Percentiles rank a stretch among this genome's conserved stretches.
Evolutionary conservation across 2,797 vertebrate genomes (phyloP).

Genomic region (Hyperoplus immaculatus): DNA sequence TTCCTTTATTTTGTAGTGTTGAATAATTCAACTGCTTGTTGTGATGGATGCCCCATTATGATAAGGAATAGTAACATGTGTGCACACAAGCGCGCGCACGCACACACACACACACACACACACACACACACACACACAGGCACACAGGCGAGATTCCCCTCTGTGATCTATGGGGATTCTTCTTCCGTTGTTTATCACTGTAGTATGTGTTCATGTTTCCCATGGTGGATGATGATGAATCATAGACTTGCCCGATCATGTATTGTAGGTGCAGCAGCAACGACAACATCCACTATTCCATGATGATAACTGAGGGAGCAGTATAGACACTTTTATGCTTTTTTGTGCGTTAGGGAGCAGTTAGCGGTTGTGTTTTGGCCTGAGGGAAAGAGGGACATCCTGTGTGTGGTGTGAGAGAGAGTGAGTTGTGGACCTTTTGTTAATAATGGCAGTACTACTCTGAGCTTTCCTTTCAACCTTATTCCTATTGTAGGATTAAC

Average conservation of each 20-base stretch:
- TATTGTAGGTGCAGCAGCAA: conserved; percentile 41
- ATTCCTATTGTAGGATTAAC: not conserved
- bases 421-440: not conserved
- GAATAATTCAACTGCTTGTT: conserved; percentile 80
- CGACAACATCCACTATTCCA: conserved; percentile 44
- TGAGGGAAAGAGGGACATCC: not conserved
- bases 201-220: conserved; percentile 57
- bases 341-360: not conserved
- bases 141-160: conserved; percentile 66
- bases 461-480: not conserved
- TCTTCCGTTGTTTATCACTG: conserved; percentile 79
- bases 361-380: conserved; percentile 1
- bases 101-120: not conserved
- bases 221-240: conserved; percentile 66
- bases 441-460: not conserved
- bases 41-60: conserved; percentile 67
- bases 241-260: conserved; percentile 79
- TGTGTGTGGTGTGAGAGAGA: not conserved
- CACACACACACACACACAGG: conserved; percentile 4
- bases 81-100: conserved; percentile 16
- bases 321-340: not conserved
- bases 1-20: conserved; percentile 80
- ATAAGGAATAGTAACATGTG: conserved; percentile 64
- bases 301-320: conserved; percentile 12
- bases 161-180: conserved; percentile 74